Evolutionary conservation across 2,888 invertebrate genomes (phyloP).

Genomic region (Conistra vaccinii): DNA sequence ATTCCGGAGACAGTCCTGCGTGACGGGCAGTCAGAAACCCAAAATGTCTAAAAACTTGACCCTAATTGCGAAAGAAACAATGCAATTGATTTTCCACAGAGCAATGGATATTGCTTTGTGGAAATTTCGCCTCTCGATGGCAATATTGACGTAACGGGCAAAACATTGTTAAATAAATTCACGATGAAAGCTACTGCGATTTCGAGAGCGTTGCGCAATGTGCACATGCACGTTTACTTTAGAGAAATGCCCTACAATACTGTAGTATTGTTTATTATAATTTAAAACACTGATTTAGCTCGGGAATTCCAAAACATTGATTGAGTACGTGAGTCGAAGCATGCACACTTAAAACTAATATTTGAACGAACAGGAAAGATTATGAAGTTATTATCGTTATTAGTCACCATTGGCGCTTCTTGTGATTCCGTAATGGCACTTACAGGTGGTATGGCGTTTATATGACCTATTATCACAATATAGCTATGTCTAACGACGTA

Average conservation of each 20-base stretch:
- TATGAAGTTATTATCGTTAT: conserved; percentile 15
- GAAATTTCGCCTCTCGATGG: background rate
- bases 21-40: background rate
- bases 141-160: background rate
- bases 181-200: background rate
- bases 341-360: background rate
- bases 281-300: conserved; percentile 2
- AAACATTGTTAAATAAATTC: conserved; percentile 5
- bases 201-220: background rate
- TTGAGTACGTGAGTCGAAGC: conserved; percentile 23
- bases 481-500: background rate
- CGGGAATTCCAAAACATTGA: background rate
- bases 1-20: background rate
- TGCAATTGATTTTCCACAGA: background rate
- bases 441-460: background rate
- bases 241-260: background rate
- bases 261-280: conserved; percentile 5
- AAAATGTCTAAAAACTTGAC: background rate
- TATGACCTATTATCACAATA: background rate
- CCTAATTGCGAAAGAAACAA: background rate
- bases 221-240: background rate
- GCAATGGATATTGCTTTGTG: background rate
- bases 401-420: conserved; percentile 16
- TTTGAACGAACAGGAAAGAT: conserved; percentile 31
- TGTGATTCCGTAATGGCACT: background rate